Base-by-base conservation (phyloP, 2,113 vertebrate genomes). In the Shinisaurus crocodilurus region DNA sequence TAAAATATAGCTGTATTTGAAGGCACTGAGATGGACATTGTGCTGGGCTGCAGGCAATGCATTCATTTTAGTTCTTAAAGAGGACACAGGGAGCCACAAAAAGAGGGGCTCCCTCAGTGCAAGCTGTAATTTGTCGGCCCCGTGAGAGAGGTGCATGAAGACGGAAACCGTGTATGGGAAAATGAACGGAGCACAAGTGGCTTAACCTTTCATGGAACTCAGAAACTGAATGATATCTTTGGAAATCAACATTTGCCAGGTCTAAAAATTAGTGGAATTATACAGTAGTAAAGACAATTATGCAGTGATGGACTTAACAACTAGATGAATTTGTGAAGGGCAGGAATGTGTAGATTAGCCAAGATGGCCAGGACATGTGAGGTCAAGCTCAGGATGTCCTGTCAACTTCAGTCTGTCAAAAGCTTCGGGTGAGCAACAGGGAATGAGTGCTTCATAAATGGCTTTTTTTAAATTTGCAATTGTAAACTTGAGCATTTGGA, bases 1-100 rank as follows among this genome's bases (percentile, higher is more conserved):
- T 54, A 82, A 89, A 82, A 57, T 82, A 63, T 87, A 40, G 75
- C 45, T 76, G 10, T 50, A 34, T 43, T 74, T 83, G 50, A 82
- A 89, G 67, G 37, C 7, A 23, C 50, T 80, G 75, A 88, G 43
- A 40, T 79, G 60, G 82, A 90, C 60, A 54, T 85, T 79, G 69
- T 76, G 32, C 20, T 37, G 43, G 60, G 48, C 75, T 88, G 32
- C 40, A 65, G 23, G 54, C 54, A 82, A 89, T 37, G 34, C 43
- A 63, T 74, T 75, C 69, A 75, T 8, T 50, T 89, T 76, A 77
- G 43, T 32, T 54, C 60, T 85, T 79, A 69, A 85, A 43, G 60
- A 54, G 45, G 50, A 63, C n/a, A 8, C 29, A 77, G 72, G 74
- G n/a, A 85, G 72, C 3, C 60, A 40, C 43, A 48, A 27, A 77